Percentiles rank a stretch among this genome's conserved stretches.
phyloP scores from a whole-genome alignment of 2,113 vertebrate species.

The Varanus komodoensis region DNA sequence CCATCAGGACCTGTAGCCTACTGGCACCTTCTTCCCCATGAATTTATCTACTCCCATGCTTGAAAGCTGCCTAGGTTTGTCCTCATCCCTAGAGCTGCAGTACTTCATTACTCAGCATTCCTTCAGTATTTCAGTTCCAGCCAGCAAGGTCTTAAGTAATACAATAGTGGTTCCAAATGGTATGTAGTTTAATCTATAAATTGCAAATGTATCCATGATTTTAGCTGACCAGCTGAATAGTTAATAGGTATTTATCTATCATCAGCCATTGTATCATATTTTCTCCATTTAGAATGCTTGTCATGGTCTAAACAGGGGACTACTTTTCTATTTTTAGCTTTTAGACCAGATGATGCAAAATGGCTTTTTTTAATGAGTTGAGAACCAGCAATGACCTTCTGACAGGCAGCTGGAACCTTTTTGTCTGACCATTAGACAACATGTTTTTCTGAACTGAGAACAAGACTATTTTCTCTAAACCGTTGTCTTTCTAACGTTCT shows the following conservation, averaged over 20 bases:
- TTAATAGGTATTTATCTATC: not conserved
- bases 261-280: not conserved
- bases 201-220: not conserved
- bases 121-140: not conserved
- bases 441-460: not conserved
- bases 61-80: too few species aligned
- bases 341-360: not conserved
- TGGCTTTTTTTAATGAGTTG: not conserved
- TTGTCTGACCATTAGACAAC: not conserved
- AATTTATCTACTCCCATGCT: too few species aligned
- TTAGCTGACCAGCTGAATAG: constrained; percentile 11
- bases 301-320: not conserved
- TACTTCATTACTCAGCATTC: not conserved
- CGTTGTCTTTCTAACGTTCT: not conserved
- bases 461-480: not conserved
- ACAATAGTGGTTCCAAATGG: not conserved
- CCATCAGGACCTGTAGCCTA: too few species aligned
- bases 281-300: not conserved
- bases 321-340: not conserved
- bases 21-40: too few species aligned
- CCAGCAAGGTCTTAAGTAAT: not conserved
- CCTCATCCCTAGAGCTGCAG: too few species aligned
- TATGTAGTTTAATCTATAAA: constrained; percentile 2
- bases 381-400: not conserved
- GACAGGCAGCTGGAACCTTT: not conserved